Evolutionary conservation across 1,140 invertebrate species (phyloP), one percentile per base, ranked within the genome.

Genomic region (Sycophaga agraensis): DNA sequence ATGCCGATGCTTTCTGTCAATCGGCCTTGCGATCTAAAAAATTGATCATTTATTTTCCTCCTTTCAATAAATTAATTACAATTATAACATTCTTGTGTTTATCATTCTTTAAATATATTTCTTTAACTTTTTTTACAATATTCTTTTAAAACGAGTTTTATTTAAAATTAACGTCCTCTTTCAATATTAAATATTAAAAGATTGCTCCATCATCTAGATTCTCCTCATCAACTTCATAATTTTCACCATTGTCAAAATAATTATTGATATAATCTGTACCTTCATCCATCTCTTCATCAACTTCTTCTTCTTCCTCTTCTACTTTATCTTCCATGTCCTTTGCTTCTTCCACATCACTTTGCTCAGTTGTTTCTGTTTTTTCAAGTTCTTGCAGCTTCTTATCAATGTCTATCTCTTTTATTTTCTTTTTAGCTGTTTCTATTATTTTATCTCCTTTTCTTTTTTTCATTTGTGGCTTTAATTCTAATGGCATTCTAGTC

Each of bases 241-340:
- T 86, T 79, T 94, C 92, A 14, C 92, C 92, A 80, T 93, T 93
- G 74, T 94, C 91, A 77, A 93, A 94, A 71, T 92, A 93, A 72
- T 87, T 90, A 68, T 90, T 89, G 2, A 86, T 86, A 78, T 93
- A 93, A 76, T 89, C 88, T n/a, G 88, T 90, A 19, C 87, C 88
- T 64, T 88, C 86, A 66, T 88, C 87, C 85, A 88, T 87, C 70
- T 89, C 87, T 64, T 87, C 85, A 63, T 89, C 86, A 21, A 77
- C 46, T 21, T 84, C 82, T 1, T 84, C 81, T 16, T 83, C 79
- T 17, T 81, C 75, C 0, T 70, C 75, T 28, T 73, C 73, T 45
- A 66, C 43, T 5, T 68, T 72, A 75, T 84, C 70, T 55, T 78
- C 64, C 3, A 57, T 54, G 43, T 81, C 82, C 40, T 81, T 76